Percentiles rank a stretch among this genome's conserved stretches.
phyloP scores from a whole-genome alignment of 2,888 invertebrate genomes.

The Dicranocentrus wangi region DNA sequence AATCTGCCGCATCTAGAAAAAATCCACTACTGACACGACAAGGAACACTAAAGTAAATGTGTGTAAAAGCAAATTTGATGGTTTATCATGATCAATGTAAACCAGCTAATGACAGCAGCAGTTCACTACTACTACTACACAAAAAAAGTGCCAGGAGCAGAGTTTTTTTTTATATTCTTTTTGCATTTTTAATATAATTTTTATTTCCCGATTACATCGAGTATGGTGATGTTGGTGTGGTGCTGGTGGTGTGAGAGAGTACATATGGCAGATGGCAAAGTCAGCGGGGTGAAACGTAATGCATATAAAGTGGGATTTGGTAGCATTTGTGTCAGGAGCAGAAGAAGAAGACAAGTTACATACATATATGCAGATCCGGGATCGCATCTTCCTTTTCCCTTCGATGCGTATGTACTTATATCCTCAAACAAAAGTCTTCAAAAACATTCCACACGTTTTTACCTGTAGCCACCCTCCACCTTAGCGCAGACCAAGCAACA shows the following conservation, averaged over 20 bases:
- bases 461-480: conserved; percentile 20
- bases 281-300: conserved; percentile 54
- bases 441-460: conserved; percentile 20
- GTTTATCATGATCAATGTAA: neutral
- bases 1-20: conserved; percentile 26
- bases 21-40: neutral
- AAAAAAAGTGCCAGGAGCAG: neutral
- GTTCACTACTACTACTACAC: too few species aligned
- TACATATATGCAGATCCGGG: conserved; percentile 44
- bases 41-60: conserved; percentile 5
- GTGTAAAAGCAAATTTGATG: neutral
- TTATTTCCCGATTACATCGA: neutral
- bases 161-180: too few species aligned
- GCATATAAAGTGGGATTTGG: conserved; percentile 47
- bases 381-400: conserved; percentile 24
- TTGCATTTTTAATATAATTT: too few species aligned
- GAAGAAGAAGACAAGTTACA: neutral
- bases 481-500: neutral
- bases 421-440: too few species aligned
- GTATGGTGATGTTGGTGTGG: neutral
- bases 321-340: conserved; percentile 20
- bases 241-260: neutral
- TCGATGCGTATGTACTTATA: too few species aligned
- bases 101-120: conserved; percentile 11
- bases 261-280: conserved; percentile 52